Evolutionary conservation across 2,113 vertebrate genomes (phyloP), one percentile per base, ranked within the genome.

Genomic region (Indri indri): DNA sequence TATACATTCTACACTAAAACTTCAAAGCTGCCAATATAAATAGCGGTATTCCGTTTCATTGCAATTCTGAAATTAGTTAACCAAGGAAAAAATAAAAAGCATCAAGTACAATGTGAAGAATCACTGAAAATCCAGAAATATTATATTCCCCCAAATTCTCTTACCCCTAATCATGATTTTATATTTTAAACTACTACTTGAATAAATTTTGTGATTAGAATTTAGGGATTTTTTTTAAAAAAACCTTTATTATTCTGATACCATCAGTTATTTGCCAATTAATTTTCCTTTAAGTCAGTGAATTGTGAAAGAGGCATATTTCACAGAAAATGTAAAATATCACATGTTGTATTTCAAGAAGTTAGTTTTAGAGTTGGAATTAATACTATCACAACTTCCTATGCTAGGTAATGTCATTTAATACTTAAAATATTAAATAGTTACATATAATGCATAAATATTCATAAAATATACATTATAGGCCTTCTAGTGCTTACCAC

Each of bases 351-450:
- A 95, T 89, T 89, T 79, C 80, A 89, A 63, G 73, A 88, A 91
- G 76, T 77, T 94, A 81, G 70, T 34, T 96, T 73, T 96, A 88
- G 42, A 83, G 30, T 86, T n/a, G 84, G 34, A 96, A 63, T 90
- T 81, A 91, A 63, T 63, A 63, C 61, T 63, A 63, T 63, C 61
- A 63, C 32, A 80, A 70, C 22, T 73, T 80, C 81, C 40, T 89
- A 73, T 34, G 22, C 65, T 92, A 92, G 9, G 13, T 79, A 87
- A 73, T 45, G 12, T 91, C 25, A 89, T 12, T 61, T 70, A 79
- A 77, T 82, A 91, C 27, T 89, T 71, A 80, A 95, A 86, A 83
- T 57, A 57, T 57, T 57, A 54, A 54, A 54, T 50, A 59, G n/a
- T 90, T 88, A 92, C 1, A 88, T 50, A 45, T 45, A 86, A 79